Base-by-base conservation (phyloP, 2,113 vertebrate species). In the Jacana jacana region DNA sequence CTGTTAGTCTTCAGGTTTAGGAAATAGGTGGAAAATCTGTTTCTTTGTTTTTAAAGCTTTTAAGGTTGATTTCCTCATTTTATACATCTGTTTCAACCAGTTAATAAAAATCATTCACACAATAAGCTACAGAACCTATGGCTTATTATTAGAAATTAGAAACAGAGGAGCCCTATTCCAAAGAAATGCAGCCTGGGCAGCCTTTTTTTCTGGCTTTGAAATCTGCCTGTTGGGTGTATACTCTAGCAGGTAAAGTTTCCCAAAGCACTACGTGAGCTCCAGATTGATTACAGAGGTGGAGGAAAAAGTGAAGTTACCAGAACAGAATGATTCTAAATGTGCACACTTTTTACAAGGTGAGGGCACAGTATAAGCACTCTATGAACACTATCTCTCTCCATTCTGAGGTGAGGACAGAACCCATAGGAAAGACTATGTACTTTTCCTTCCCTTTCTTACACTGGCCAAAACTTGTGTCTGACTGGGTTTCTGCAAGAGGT, bases 161-260 rank as follows among this genome's bases (percentile, higher is more conserved):
- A 89, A 23, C 27, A 57, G 46, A 78, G 52, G 30, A 80, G 11
- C 28, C 2, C 9, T 39, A 4, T 48, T 81, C 5, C 44, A 35
- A 60, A 69, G 39, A 65, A 35, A 20, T 37, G 28, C 25, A 69
- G 49, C 28, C 24, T 17, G 15, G 39, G 6, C 58, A 37, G 35
- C 58, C 25, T 68, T 71, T 15, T 40, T 64, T 58, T 46, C 52
- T 83, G 37, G 13, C 31, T 80, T 71, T 71, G 63, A 8, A 18
- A 17, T 7, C 24, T 28, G 31, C 35, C 82, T 4, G 0, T 30
- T 0, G 0, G 35, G 31, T 3, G 1, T 58, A 30, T 24, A 10
- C 24, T 11, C 1, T 5, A 35, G 71, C n/a, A 69, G 70, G 24
- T 54, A 5, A 28, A 25, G 35, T 31, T 61, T 16, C 68, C 48